Conservation (phyloP, 2,888 invertebrate genomes). For the Meandrusa payeni region DNA sequence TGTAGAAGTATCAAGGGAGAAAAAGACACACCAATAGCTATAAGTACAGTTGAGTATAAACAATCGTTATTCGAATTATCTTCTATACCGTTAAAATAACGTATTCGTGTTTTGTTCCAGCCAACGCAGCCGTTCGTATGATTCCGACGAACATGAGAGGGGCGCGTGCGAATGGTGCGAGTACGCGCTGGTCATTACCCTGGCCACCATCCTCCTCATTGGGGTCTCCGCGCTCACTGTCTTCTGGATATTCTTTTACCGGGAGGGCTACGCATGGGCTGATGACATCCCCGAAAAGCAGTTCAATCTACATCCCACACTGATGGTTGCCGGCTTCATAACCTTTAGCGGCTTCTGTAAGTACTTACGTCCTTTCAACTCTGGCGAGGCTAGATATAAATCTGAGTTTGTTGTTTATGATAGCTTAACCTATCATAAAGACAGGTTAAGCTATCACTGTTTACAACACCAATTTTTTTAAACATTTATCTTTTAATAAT, state of each 20-base stretch:
- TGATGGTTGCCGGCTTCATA: constrained; percentile 93
- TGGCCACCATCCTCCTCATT: constrained; percentile 88
- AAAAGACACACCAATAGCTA: too few relatives aligned
- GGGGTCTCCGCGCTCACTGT: constrained; percentile 88
- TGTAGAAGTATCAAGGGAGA: too few relatives aligned
- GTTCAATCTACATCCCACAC: constrained; percentile 92
- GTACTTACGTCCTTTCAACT: too few relatives aligned
- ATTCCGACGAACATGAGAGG: constrained; percentile 87
- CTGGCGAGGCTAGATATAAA: too few relatives aligned
- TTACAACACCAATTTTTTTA: too few relatives aligned
- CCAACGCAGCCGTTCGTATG: constrained; percentile 85
- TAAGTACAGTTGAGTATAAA: too few relatives aligned
- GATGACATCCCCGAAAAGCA: constrained; percentile 84
- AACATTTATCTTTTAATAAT: too few relatives aligned
- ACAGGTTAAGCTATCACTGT: too few relatives aligned
- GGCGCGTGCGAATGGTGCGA: constrained; percentile 91
- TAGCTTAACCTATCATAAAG: too few relatives aligned
- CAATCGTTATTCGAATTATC: too few relatives aligned
- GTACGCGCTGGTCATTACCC: constrained; percentile 88
- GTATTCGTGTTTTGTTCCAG: constrained; percentile 80
- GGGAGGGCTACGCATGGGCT: constrained; percentile 90
- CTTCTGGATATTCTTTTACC: constrained; percentile 92
- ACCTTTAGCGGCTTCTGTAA: constrained; percentile 93
- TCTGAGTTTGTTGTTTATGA: too few relatives aligned
- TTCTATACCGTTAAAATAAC: too few relatives aligned